A percentile compares a stretch with the other conserved stretches of the same genome.
Conservation (phyloP, 2,797 vertebrate species). For the Chromobotia macracanthus region DNA sequence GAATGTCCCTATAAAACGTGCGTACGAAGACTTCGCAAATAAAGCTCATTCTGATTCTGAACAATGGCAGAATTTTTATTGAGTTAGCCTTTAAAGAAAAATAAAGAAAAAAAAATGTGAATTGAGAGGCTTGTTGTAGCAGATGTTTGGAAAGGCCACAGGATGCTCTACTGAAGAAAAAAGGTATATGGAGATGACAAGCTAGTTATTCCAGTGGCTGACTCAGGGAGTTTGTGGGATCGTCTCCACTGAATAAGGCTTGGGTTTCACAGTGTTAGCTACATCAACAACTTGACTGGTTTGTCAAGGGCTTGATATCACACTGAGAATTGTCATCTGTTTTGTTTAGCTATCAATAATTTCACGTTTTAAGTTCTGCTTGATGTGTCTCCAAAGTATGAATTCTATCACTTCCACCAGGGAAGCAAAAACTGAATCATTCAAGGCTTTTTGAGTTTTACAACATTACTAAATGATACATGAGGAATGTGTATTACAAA, state of each 20-base stretch:
- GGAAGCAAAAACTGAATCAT: neutral
- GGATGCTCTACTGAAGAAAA: slow-evolving; percentile 38
- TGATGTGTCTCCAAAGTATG: neutral
- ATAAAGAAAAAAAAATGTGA: slow-evolving; percentile 2
- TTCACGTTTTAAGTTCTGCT: neutral
- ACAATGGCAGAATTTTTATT: neutral
- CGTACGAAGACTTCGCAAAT: too few relatives aligned
- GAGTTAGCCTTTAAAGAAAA: neutral
- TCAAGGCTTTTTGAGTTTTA: slow-evolving; percentile 5
- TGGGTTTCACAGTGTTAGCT: neutral
- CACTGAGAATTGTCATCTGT: neutral
- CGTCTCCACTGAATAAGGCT: neutral
- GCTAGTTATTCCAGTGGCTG: slow-evolving; percentile 13
- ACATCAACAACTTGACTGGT: slow-evolving; percentile 8
- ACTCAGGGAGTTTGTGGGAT: neutral
- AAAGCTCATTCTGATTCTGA: too few relatives aligned
- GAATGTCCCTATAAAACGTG: too few relatives aligned
- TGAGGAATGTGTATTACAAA: slow-evolving; percentile 8
- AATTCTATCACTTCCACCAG: neutral
- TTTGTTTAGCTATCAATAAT: neutral
- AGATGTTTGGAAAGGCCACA: slow-evolving; percentile 36
- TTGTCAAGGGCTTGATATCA: neutral
- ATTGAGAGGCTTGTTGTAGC: slow-evolving; percentile 7
- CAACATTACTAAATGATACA: slow-evolving; percentile 3
- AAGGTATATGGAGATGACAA: slow-evolving; percentile 34